A percentile compares a stretch with the other conserved stretches of the same genome.
phyloP scores from a whole-genome alignment of 92 coral and sea anemone genomes.

The Porites lobata region DNA sequence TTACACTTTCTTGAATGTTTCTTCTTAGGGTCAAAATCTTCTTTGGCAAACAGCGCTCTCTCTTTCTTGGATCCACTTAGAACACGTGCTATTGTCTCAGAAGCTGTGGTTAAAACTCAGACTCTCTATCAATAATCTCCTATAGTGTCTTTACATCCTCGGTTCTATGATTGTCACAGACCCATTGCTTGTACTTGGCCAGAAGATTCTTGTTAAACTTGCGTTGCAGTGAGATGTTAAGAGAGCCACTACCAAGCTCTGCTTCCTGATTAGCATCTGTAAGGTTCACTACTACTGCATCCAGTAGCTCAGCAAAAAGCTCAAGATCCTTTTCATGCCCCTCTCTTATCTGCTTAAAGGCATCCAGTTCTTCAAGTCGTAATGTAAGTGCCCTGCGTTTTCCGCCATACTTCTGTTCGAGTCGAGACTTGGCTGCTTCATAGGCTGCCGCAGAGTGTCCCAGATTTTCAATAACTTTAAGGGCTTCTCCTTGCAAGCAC shows the following conservation, averaged over 20 bases:
- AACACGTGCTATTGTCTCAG: conserved; percentile 27
- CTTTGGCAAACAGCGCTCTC: background rate
- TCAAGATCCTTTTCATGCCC: conserved; percentile 61
- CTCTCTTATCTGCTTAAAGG: conserved; percentile 11
- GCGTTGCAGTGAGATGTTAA: conserved; percentile 58
- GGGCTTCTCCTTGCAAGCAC: conserved; percentile 72
- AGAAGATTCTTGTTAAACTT: conserved; percentile 59
- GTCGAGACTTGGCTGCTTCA: conserved; percentile 36
- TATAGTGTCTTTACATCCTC: conserved; percentile 4
- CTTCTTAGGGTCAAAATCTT: background rate
- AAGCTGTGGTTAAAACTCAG: conserved; percentile 22
- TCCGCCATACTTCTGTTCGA: conserved; percentile 68
- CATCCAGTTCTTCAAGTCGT: conserved; percentile 43
- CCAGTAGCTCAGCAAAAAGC: conserved; percentile 58
- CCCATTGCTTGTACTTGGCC: conserved; percentile 65
- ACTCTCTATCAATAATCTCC: conserved; percentile 67
- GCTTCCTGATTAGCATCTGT: conserved; percentile 67
- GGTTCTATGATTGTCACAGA: conserved; percentile 32
- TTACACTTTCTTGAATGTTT: background rate
- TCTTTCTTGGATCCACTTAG: background rate
- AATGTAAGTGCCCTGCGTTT: conserved; percentile 1
- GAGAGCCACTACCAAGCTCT: conserved; percentile 71
- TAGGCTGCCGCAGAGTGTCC: conserved; percentile 70
- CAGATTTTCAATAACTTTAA: conserved; percentile 52
- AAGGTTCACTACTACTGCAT: conserved; percentile 61